Evolutionary conservation across 2,888 invertebrate genomes (phyloP).

Genomic region (Drosophila tanythrix): DNA sequence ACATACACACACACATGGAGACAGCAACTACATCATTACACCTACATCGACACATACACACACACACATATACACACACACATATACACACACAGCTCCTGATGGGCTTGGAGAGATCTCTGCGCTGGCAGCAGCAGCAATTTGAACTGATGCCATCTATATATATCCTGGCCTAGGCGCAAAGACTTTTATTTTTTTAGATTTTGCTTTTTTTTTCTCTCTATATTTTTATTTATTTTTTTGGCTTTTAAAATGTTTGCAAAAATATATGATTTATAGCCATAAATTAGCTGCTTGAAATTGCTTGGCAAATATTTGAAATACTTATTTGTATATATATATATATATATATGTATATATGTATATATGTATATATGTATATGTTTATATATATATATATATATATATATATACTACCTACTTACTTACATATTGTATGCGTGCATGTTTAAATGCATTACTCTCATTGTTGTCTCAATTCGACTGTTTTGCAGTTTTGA

Average conservation of each 20-base stretch:
- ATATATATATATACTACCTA: not conserved
- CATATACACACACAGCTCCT: constrained; percentile 17
- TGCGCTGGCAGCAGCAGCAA: constrained; percentile 46
- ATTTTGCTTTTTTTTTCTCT: not conserved
- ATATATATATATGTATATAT: not conserved
- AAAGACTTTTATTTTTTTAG: constrained; percentile 1
- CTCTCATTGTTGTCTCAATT: constrained; percentile 4
- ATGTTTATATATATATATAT: not conserved
- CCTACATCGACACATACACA: not conserved
- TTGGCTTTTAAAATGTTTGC: constrained; percentile 5
- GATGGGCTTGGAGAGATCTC: constrained; percentile 43
- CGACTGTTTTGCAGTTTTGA: constrained; percentile 30
- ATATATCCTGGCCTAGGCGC: constrained; percentile 2
- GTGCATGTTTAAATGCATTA: constrained; percentile 1
- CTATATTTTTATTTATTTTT: constrained; percentile 9
- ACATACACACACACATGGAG: constrained; percentile 9
- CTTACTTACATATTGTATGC: not conserved
- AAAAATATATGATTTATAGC: not conserved
- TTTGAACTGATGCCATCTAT: constrained; percentile 24
- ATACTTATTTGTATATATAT: not conserved
- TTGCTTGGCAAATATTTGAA: constrained; percentile 3
- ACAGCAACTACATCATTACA: constrained; percentile 1
- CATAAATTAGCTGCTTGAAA: not conserved
- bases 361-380: not conserved
- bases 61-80: constrained; percentile 8